Evolutionary conservation across 2,888 invertebrate genomes (phyloP).

Genomic region (Parelbella ahira): DNA sequence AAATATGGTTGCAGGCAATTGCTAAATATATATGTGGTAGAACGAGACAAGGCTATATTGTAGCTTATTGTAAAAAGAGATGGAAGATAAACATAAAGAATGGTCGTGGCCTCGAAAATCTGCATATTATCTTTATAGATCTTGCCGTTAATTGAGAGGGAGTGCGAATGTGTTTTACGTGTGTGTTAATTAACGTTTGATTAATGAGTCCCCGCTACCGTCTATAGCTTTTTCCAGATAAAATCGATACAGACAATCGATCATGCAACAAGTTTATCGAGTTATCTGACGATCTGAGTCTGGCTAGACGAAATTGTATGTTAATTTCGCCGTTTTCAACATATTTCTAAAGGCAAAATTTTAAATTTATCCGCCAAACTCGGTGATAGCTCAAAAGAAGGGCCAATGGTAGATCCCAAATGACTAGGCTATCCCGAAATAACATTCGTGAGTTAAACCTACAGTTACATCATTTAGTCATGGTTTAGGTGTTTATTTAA

Average conservation of each 20-base stretch:
- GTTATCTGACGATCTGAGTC: conserved; percentile 6
- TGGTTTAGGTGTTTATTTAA: too few species aligned
- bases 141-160: conserved; percentile 63
- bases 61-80: conserved; percentile 38
- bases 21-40: conserved; percentile 33
- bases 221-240: conserved; percentile 45
- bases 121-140: conserved; percentile 63
- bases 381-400: too few species aligned
- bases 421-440: too few species aligned
- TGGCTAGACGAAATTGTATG: conserved; percentile 12
- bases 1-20: conserved; percentile 34
- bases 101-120: conserved; percentile 49
- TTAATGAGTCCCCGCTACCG: conserved; percentile 61
- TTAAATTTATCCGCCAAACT: too few species aligned
- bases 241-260: conserved; percentile 38
- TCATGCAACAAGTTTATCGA: conserved; percentile 17
- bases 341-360: too few species aligned
- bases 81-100: conserved; percentile 37
- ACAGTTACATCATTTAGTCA: too few species aligned
- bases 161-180: conserved; percentile 55
- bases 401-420: too few species aligned
- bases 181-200: conserved; percentile 65
- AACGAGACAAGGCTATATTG: conserved; percentile 16
- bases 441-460: too few species aligned
- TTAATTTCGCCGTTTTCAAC: conserved; percentile 4